Conservation (phyloP, 2,113 vertebrate species). For the Hipposideros armiger region DNA sequence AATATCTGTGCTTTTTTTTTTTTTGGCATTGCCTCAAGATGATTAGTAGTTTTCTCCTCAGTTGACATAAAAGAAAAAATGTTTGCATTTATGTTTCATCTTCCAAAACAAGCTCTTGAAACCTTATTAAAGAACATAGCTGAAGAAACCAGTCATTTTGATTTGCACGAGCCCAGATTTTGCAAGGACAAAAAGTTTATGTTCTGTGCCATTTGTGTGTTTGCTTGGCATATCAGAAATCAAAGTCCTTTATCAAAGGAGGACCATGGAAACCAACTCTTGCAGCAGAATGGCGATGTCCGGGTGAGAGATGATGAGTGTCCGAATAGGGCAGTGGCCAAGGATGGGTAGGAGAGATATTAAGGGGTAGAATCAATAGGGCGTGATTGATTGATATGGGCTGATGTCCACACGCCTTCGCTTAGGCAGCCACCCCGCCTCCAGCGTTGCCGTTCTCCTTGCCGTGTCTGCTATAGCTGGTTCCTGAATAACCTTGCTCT, state of each 20-base stretch:
- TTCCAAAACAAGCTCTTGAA: background rate
- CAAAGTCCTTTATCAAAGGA: background rate
- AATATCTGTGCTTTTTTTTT: background rate
- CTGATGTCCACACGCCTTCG: background rate
- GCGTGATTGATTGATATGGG: background rate
- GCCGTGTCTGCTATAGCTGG: background rate
- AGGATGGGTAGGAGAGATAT: background rate
- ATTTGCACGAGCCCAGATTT: background rate
- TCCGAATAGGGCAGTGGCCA: background rate
- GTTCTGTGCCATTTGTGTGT: background rate
- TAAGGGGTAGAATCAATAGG: background rate
- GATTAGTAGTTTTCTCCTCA: background rate
- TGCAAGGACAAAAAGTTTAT: background rate
- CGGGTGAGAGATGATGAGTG: background rate
- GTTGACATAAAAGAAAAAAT: constrained; percentile 29
- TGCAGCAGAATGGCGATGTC: background rate
- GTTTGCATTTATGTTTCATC: background rate
- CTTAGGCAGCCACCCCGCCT: background rate
- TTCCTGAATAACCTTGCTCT: background rate
- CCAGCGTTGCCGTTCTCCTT: background rate
- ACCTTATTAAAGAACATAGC: background rate
- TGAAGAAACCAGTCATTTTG: background rate
- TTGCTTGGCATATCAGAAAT: background rate
- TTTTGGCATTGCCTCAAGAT: background rate
- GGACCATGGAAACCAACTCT: background rate